phyloP scores from a whole-genome alignment of 2,113 vertebrate genomes.

The Mesocricetus auratus region DNA sequence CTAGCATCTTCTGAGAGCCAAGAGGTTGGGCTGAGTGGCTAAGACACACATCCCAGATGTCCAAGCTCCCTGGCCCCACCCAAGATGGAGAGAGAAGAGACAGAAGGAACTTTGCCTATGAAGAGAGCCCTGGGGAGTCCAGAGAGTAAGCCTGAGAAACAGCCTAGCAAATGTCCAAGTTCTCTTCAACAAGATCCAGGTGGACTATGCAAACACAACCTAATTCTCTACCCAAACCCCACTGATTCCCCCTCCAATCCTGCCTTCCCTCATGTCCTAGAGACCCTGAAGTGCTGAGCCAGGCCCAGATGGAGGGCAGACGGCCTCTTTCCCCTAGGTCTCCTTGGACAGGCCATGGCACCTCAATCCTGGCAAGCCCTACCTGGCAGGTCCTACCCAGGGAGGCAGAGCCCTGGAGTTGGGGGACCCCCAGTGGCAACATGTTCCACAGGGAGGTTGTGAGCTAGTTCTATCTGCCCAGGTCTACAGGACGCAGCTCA shows the following conservation, averaged over 20 bases:
- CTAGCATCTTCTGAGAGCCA: background rate
- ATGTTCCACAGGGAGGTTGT: background rate
- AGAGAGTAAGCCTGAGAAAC: background rate
- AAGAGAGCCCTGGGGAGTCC: background rate
- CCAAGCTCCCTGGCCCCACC: background rate
- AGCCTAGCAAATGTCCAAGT: background rate
- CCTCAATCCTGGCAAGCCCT: conserved; percentile 33
- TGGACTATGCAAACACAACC: background rate
- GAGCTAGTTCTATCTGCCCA: background rate
- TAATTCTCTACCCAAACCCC: background rate
- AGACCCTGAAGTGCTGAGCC: background rate
- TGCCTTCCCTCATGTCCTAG: background rate
- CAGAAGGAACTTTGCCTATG: background rate
- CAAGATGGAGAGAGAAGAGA: background rate
- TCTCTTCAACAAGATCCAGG: background rate
- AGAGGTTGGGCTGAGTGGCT: background rate
- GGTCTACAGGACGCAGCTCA: background rate
- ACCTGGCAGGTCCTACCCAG: conserved; percentile 62
- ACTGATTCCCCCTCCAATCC: background rate
- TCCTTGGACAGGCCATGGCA: background rate
- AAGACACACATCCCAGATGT: background rate
- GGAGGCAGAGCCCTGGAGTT: background rate
- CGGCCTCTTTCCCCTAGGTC: background rate
- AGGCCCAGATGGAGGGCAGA: background rate
- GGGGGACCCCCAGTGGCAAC: conserved; percentile 50